Conservation (phyloP, 2,113 vertebrate species). For the Triplophysa rosa region DNA sequence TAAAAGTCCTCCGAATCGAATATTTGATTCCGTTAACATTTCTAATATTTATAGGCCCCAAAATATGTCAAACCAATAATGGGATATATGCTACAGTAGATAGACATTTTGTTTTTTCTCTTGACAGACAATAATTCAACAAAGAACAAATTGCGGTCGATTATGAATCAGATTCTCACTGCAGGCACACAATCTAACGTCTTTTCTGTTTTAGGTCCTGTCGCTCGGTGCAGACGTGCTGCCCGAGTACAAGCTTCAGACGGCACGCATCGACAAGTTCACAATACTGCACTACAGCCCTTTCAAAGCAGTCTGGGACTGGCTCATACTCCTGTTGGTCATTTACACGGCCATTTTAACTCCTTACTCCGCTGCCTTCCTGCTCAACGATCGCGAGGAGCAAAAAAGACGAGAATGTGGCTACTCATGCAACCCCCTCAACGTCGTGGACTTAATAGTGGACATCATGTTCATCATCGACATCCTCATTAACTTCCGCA, state of each 20-base stretch:
- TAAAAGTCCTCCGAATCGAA: no score
- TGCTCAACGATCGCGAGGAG: constrained; percentile 94
- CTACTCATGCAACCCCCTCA: constrained; percentile 96
- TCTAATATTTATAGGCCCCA: no score
- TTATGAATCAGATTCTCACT: no score
- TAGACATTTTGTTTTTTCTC: neutral
- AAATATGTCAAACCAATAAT: no score
- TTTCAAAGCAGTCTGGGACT: constrained; percentile 98
- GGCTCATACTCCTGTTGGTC: constrained; percentile 94
- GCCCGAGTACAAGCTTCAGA: constrained; percentile 98
- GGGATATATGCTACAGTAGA: no score
- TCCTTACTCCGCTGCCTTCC: constrained; percentile 96
- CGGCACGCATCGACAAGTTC: constrained; percentile 95
- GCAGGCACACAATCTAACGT: neutral
- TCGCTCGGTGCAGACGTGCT: constrained; percentile 96
- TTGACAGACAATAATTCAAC: no score
- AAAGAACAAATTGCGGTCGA: neutral
- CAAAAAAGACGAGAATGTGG: constrained; percentile 91
- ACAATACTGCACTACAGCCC: constrained; percentile 99
- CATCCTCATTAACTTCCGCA: constrained; percentile 99
- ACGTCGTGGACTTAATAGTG: constrained; percentile 97
- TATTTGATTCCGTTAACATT: no score
- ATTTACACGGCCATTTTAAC: constrained; percentile 99
- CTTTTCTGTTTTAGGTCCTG: constrained; percentile 79
- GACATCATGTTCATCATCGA: constrained; percentile 99